A percentile compares a stretch with the other conserved stretches of the same genome.
Evolutionary conservation across 2,797 vertebrate species (phyloP).

Genomic region (Diceros bicornis): DNA sequence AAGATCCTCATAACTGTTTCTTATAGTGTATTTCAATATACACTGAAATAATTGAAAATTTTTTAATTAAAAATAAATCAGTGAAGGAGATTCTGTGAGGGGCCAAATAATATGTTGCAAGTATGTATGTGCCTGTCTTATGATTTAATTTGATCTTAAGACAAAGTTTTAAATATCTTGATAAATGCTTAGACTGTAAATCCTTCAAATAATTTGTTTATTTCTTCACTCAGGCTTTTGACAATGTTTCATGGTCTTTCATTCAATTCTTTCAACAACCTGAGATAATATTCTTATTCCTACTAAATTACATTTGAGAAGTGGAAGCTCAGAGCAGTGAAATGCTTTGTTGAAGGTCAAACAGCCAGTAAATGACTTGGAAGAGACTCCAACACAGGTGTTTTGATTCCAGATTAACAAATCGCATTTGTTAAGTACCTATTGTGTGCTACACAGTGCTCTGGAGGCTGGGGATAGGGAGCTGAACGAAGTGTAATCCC

Average conservation of each 20-base stretch:
- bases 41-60: constrained; percentile 30
- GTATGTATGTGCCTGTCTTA: not conserved
- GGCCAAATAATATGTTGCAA: not conserved
- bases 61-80: not conserved
- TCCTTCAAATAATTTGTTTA: constrained; percentile 59
- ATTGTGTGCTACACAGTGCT: not conserved
- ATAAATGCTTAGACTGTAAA: constrained; percentile 21
- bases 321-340: constrained; percentile 32
- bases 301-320: constrained; percentile 21
- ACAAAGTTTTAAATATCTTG: constrained; percentile 51
- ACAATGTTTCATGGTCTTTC: constrained; percentile 10
- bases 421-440: not conserved
- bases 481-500: not conserved
- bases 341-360: constrained; percentile 25
- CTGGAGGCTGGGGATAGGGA: not conserved
- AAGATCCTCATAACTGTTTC: not conserved
- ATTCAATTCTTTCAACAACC: constrained; percentile 16
- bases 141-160: constrained; percentile 55
- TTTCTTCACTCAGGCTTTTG: not conserved
- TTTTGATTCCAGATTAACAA: constrained; percentile 30
- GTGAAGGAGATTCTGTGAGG: not conserved
- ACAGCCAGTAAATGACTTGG: not conserved
- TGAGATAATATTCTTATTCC: constrained; percentile 24
- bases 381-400: constrained; percentile 4
- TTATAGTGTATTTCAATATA: not conserved